A percentile compares a stretch with the other conserved stretches of the same genome.
phyloP scores from a whole-genome alignment of 2,888 invertebrate species.

The Bibio marci region DNA sequence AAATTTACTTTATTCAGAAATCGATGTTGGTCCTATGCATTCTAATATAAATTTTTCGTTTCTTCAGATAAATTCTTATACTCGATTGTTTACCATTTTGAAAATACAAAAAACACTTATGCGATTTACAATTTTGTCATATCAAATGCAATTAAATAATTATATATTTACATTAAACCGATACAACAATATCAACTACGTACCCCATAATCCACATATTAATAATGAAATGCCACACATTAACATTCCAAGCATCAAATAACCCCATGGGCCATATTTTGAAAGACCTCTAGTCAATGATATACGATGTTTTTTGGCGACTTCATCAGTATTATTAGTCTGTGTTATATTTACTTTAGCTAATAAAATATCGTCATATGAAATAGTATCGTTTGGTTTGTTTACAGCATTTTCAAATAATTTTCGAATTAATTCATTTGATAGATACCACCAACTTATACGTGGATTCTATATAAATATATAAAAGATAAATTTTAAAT shows the following conservation, averaged over 20 bases:
- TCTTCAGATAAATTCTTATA: no score
- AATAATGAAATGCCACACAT: constrained; percentile 50
- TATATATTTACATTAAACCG: no score
- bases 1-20: no score
- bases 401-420: background rate
- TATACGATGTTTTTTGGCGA: constrained; percentile 16
- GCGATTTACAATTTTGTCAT: no score
- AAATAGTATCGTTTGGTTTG: background rate
- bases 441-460: constrained; percentile 1
- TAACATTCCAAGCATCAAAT: constrained; percentile 51
- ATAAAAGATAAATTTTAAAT: background rate
- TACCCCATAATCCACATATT: constrained; percentile 51
- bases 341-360: background rate
- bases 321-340: background rate
- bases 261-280: constrained; percentile 58
- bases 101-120: no score
- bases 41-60: no score
- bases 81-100: no score
- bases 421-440: constrained; percentile 2
- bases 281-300: constrained; percentile 39
- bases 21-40: no score
- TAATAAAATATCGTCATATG: background rate
- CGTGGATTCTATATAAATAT: no score
- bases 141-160: no score
- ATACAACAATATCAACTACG: no score